Conservation (phyloP, 2,113 vertebrate species). For the Nyctereutes procyonoides region DNA sequence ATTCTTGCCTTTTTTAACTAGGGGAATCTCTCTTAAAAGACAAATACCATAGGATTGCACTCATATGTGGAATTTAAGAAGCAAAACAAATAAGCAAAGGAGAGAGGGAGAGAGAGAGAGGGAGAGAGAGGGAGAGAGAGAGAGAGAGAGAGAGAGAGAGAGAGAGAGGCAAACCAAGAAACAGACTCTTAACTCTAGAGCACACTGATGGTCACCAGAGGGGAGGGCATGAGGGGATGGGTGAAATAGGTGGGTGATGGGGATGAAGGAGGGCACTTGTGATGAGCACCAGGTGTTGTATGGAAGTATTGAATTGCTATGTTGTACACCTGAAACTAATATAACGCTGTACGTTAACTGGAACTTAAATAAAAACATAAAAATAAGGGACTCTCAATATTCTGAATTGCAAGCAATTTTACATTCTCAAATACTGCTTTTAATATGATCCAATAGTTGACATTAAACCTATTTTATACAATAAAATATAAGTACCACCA, state of each 20-base stretch:
- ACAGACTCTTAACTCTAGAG: neutral
- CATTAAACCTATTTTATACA: conserved; percentile 14
- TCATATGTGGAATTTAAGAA: neutral
- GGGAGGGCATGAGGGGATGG: neutral
- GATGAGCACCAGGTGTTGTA: neutral
- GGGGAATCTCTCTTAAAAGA: neutral
- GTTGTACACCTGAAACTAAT: neutral
- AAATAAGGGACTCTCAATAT: neutral
- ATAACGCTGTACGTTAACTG: neutral
- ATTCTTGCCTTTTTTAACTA: conserved; percentile 2
- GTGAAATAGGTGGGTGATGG: neutral
- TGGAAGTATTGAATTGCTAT: neutral
- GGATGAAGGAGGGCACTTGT: neutral
- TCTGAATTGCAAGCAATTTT: conserved; percentile 27
- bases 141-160: neutral
- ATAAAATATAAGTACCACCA: neutral
- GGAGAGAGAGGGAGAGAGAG: neutral
- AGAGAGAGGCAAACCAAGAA: neutral
- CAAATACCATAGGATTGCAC: neutral
- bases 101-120: neutral
- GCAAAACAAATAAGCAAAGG: neutral
- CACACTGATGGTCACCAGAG: neutral
- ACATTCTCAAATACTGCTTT: conserved; percentile 29
- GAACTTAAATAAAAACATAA: neutral
- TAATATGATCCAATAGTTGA: conserved; percentile 39